Evolutionary conservation across 2,113 vertebrate genomes (phyloP).

Genomic region (Pimephales promelas): DNA sequence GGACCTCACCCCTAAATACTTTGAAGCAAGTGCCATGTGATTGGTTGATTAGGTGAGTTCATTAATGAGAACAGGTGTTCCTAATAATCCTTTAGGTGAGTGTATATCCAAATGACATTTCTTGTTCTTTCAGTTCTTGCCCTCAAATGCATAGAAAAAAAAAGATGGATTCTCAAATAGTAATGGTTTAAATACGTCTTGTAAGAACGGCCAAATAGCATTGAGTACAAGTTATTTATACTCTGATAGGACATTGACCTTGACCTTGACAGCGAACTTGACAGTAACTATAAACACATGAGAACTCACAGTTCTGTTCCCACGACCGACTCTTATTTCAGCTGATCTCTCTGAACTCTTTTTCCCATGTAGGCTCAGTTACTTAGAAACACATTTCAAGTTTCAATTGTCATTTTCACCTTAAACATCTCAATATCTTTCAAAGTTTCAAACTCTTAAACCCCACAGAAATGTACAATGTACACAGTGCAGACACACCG

Average conservation of each 20-base stretch:
- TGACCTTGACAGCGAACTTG: conserved; percentile 15
- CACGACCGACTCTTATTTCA: conserved; percentile 30
- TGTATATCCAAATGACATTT: too few species aligned
- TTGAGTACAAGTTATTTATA: not conserved
- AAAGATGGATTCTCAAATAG: too few species aligned
- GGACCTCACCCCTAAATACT: too few species aligned
- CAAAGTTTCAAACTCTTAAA: not conserved
- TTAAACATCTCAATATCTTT: not conserved
- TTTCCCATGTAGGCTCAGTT: conserved; percentile 28
- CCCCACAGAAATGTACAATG: not conserved
- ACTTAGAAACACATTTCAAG: conserved; percentile 20
- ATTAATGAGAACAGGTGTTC: too few species aligned
- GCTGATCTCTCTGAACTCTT: not conserved
- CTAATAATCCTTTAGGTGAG: too few species aligned
- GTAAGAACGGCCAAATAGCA: not conserved
- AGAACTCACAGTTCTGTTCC: conserved; percentile 33
- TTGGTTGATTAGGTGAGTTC: too few species aligned
- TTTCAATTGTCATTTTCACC: not conserved
- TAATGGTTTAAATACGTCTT: not conserved
- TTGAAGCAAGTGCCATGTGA: too few species aligned
- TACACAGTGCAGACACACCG: not conserved
- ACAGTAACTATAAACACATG: conserved; percentile 26
- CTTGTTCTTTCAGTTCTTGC: too few species aligned
- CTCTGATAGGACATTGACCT: not conserved
- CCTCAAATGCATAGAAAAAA: too few species aligned